phyloP scores from a whole-genome alignment of 1,140 invertebrate genomes.

The Tribolium madens region DNA sequence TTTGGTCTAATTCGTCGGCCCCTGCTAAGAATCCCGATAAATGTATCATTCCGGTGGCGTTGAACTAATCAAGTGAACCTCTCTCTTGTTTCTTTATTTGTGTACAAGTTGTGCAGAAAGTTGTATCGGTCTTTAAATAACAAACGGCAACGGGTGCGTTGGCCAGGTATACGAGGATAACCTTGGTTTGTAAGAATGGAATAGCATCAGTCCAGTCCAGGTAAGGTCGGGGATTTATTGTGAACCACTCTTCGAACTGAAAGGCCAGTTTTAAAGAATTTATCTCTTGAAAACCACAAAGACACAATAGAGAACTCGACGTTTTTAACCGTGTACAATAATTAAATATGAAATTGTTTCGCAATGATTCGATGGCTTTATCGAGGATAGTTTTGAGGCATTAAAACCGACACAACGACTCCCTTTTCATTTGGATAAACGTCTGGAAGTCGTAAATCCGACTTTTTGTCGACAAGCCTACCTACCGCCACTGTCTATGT shows the following conservation, averaged over 20 bases:
- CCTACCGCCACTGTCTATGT: constrained; percentile 34
- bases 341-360: background rate
- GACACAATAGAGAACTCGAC: background rate
- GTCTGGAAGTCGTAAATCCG: constrained; percentile 28
- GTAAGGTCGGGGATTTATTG: constrained; percentile 61
- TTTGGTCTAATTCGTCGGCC: background rate
- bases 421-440: constrained; percentile 26
- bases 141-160: constrained; percentile 51
- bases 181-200: constrained; percentile 58
- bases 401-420: background rate
- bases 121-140: constrained; percentile 54
- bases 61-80: constrained; percentile 5
- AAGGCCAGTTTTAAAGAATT: constrained; percentile 52
- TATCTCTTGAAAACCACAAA: constrained; percentile 11
- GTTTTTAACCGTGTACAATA: background rate
- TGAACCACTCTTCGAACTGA: constrained; percentile 47
- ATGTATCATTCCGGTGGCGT: constrained; percentile 12
- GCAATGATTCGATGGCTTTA: background rate
- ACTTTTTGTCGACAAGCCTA: constrained; percentile 7
- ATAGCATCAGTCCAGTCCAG: constrained; percentile 53
- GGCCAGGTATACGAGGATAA: constrained; percentile 57
- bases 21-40: background rate
- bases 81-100: constrained; percentile 49
- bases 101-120: constrained; percentile 52
- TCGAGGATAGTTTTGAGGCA: background rate